phyloP scores from a whole-genome alignment of 2,113 vertebrate species.

The Odontesthes bonariensis region DNA sequence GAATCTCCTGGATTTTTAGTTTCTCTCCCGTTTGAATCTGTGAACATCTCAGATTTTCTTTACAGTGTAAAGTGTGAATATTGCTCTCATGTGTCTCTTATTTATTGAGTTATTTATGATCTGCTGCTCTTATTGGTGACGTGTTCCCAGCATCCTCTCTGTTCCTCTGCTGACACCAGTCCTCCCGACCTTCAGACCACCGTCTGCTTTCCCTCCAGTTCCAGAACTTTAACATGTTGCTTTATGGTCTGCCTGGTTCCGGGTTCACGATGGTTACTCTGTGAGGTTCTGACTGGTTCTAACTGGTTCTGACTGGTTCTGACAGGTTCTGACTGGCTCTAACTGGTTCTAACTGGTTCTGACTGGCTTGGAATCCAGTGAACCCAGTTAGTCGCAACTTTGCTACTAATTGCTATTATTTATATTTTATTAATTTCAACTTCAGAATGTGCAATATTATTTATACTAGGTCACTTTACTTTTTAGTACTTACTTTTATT shows the following conservation, averaged over 20 bases:
- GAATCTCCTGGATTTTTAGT: conserved; percentile 4
- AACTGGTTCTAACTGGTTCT: background rate
- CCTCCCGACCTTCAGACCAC: background rate
- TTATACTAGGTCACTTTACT: too few relatives aligned
- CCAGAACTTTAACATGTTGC: background rate
- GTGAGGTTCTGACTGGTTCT: background rate
- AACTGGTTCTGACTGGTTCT: background rate
- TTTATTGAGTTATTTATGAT: conserved; percentile 54
- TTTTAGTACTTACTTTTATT: too few relatives aligned
- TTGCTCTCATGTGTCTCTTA: conserved; percentile 22
- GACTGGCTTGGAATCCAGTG: background rate
- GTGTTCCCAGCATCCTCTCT: background rate
- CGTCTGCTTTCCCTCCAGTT: background rate
- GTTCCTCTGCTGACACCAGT: background rate
- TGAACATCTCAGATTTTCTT: conserved; percentile 41
- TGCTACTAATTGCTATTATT: background rate
- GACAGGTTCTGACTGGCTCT: background rate
- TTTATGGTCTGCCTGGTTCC: background rate
- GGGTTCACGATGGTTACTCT: too few relatives aligned
- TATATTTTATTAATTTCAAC: too few relatives aligned
- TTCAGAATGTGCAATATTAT: too few relatives aligned
- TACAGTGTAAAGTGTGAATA: conserved; percentile 61
- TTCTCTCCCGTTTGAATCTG: conserved; percentile 11
- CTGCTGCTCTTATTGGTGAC: background rate
- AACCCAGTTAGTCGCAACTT: background rate